Evolutionary conservation across 2,888 invertebrate species (phyloP), one percentile per base, ranked within the genome.

Genomic region (Mylabris sibirica): DNA sequence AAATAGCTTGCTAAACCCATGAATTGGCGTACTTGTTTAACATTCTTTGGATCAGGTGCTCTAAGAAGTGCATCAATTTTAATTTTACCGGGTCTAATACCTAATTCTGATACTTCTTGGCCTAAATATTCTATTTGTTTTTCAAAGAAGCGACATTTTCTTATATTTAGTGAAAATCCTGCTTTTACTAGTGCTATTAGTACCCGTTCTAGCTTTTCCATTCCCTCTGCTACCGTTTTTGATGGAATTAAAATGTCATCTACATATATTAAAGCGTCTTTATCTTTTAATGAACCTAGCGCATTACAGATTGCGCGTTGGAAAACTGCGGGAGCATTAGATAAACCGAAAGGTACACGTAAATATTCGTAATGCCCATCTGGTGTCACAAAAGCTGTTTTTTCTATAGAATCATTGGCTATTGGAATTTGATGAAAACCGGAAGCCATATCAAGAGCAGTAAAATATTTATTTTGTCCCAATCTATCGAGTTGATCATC

Each of bases 361-460:
- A 75, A 60, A 59, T 77, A 80, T 73, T 83, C 79, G 60, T 72
- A 82, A 4, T 80, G 71, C 8, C 80, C 79, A 38, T 80, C 80
- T 0, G 78, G 79, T 5, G 78, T 81, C 6, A 74, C 72, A n/a
- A n/a, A n/a, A n/a, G n/a, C n/a, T n/a, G 60, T 26, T 5, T 26
- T 26, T 5, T 26, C 26, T 26, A 26, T 26, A 26, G 26, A n/a
- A n/a, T 75, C 72, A 57, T 74, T 68, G 3, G 64, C 67, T 26
- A 83, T 70, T 8, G 75, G 76, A n/a, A 83, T 79, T 59, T 81
- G 83, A 60, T 79, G 73, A 72, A 80, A 79, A 0, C 81, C 83
- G 0, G 72, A 67, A 2, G 75, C 74, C 72, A 81, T 69, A 65
- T 84, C 82, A 4, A 84, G 65, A 1, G 74, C 72, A 12, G 80